phyloP scores from a whole-genome alignment of 2,888 invertebrate genomes.

The Tachina fera region DNA sequence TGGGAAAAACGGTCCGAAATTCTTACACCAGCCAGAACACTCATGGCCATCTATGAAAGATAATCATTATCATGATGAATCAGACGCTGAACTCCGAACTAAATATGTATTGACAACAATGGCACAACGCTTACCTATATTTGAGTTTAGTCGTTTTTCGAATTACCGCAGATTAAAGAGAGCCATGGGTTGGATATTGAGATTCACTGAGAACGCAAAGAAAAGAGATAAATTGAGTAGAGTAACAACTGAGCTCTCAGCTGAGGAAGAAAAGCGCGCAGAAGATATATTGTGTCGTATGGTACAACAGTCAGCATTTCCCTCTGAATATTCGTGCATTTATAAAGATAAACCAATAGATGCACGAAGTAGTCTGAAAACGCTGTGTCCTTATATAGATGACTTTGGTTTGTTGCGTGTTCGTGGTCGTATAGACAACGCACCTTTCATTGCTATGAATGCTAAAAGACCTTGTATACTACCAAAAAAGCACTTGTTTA shows the following conservation, averaged over 20 bases:
- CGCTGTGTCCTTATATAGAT: background rate
- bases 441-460: background rate
- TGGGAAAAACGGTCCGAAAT: conserved; percentile 41
- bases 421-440: background rate
- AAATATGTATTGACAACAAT: background rate
- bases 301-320: background rate
- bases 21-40: conserved; percentile 14
- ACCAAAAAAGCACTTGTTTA: background rate
- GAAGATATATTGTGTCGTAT: background rate
- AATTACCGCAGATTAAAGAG: conserved; percentile 37
- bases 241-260: background rate
- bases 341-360: background rate
- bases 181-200: background rate
- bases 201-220: background rate
- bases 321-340: background rate
- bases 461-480: background rate
- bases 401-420: background rate
- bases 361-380: background rate
- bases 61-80: background rate
- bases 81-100: background rate
- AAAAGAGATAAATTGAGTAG: background rate
- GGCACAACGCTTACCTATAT: background rate
- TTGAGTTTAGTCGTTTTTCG: conserved; percentile 33
- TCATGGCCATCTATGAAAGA: conserved; percentile 16
- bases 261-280: background rate